These are phyloP conservation scores for Colletes collaris DNA, from an alignment of 2,888 invertebrate species.

Conservation along the genomic window DNA sequence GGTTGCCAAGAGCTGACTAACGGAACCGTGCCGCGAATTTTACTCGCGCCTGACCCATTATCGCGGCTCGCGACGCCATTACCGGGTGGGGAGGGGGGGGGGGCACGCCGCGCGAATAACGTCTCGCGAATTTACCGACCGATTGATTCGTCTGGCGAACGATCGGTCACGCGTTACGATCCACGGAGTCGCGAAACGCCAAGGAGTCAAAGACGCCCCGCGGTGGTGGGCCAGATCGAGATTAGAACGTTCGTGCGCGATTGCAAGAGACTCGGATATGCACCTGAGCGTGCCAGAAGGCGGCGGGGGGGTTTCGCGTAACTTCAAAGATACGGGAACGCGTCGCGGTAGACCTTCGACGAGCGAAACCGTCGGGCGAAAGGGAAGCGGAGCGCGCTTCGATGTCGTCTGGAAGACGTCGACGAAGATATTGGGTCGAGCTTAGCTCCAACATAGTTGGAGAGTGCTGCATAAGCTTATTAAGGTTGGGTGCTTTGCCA, in stretches of 20 bases:
- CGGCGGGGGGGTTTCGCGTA: too few species aligned
- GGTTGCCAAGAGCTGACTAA: constrained; percentile 80
- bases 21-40: constrained; percentile 75
- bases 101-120: constrained; percentile 6
- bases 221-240: background rate
- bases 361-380: constrained; percentile 2
- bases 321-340: background rate
- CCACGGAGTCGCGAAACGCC: background rate
- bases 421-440: constrained; percentile 66
- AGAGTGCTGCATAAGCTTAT: constrained; percentile 82
- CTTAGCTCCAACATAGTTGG: constrained; percentile 68
- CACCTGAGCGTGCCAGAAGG: background rate
- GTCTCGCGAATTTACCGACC: too few species aligned
- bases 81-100: background rate
- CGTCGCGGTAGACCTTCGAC: background rate
- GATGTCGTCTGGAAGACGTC: constrained; percentile 60
- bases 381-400: constrained; percentile 24
- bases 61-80: constrained; percentile 39
- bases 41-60: constrained; percentile 73
- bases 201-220: background rate
- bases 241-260: background rate
- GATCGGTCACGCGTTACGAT: background rate
- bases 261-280: background rate
- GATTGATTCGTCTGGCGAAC: too few species aligned
- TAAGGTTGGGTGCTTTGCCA: constrained; percentile 70